Conservation (phyloP, 2,888 invertebrate genomes). For the Drosophila multiciliata region DNA sequence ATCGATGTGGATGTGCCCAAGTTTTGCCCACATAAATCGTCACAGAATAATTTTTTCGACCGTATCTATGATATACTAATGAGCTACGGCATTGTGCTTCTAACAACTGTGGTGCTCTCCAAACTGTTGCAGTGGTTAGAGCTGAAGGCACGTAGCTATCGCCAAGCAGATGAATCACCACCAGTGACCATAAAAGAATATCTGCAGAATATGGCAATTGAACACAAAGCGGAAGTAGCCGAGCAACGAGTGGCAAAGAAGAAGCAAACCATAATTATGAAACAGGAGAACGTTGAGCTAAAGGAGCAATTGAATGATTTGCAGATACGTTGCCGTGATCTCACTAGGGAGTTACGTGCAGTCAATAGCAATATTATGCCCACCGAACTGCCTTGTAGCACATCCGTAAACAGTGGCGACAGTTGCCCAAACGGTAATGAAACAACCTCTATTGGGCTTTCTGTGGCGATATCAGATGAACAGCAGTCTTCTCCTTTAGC, state of each 20-base stretch:
- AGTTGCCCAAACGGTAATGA: slow-evolving; percentile 2
- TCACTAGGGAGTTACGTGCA: slow-evolving; percentile 47
- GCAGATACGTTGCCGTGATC: slow-evolving; percentile 40
- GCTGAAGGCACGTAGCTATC: not conserved
- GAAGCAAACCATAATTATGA: not conserved
- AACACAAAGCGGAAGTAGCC: not conserved
- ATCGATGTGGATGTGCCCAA: slow-evolving; percentile 1
- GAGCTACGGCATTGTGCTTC: slow-evolving; percentile 48
- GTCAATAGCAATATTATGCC: slow-evolving; percentile 11
- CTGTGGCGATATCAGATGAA: not conserved
- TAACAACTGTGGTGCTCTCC: slow-evolving; percentile 25
- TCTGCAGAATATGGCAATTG: not conserved
- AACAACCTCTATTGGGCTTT: slow-evolving; percentile 2
- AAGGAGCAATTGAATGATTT: slow-evolving; percentile 45
- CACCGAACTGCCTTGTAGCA: not conserved
- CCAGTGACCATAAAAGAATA: not conserved
- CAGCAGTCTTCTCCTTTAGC: not conserved
- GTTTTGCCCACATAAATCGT: slow-evolving; percentile 9
- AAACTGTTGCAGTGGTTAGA: slow-evolving; percentile 42
- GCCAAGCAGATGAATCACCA: not conserved
- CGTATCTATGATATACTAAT: slow-evolving; percentile 21
- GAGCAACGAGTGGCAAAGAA: not conserved
- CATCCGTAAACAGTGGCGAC: slow-evolving; percentile 16
- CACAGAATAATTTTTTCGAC: not conserved
- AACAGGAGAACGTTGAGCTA: slow-evolving; percentile 29